Evolutionary conservation across 1,140 invertebrate genomes (phyloP).

Genomic region (Lasioglossum albipes): DNA sequence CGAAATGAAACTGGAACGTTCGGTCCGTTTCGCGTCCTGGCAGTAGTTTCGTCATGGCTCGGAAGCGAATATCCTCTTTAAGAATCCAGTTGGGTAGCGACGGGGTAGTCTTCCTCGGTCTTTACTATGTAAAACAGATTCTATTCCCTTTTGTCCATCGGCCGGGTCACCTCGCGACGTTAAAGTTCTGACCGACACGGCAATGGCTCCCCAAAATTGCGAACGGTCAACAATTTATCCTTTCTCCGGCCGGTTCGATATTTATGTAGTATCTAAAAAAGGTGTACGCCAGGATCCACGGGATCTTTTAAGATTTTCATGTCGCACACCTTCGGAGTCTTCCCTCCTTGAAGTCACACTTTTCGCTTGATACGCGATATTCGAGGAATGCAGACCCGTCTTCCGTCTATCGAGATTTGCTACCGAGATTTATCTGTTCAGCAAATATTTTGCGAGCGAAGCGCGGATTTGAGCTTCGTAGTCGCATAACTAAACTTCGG

Average conservation of each 20-base stretch:
- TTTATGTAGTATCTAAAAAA: constrained; percentile 64
- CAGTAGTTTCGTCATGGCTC: not conserved
- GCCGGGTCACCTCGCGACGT: constrained; percentile 14
- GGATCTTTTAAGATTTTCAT: constrained; percentile 56
- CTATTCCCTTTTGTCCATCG: constrained; percentile 64
- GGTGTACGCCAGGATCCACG: constrained; percentile 28
- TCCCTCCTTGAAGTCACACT: too few relatives aligned
- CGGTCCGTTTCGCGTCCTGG: not conserved
- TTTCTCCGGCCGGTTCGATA: constrained; percentile 56
- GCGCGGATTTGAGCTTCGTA: not conserved
- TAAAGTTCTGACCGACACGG: constrained; percentile 61
- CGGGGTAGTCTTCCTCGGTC: constrained; percentile 38
- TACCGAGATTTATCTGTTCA: not conserved
- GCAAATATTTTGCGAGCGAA: not conserved
- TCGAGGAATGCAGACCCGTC: too few relatives aligned
- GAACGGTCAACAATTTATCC: constrained; percentile 52
- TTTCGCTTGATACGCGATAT: not conserved
- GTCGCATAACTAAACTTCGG: not conserved
- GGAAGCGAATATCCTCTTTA: constrained; percentile 54
- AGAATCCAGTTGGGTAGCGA: constrained; percentile 42
- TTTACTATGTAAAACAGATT: constrained; percentile 69
- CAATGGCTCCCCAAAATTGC: not conserved
- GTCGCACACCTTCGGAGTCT: constrained; percentile 3
- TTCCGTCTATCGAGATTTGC: not conserved
- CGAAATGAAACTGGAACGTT: constrained; percentile 5